Conservation (phyloP, 2,888 invertebrate genomes). For the Parthenolecanium corni region DNA sequence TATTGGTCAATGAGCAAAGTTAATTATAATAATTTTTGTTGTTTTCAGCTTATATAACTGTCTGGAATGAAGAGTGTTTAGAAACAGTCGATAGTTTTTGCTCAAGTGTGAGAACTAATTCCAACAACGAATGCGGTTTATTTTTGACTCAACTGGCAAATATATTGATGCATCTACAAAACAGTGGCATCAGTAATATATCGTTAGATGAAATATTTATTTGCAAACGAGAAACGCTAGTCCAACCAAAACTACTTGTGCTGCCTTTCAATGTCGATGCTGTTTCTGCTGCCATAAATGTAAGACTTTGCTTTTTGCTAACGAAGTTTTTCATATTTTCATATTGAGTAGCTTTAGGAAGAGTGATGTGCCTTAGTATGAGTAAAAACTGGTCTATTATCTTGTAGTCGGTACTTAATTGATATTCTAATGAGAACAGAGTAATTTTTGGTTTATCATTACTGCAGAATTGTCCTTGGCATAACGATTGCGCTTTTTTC, state of each 20-base stretch:
- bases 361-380: too few species aligned
- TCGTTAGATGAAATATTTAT: slow-evolving; percentile 61
- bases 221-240: slow-evolving; percentile 40
- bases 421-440: too few species aligned
- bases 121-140: slow-evolving; percentile 31
- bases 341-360: too few species aligned
- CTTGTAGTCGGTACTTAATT: too few species aligned
- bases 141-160: slow-evolving; percentile 58
- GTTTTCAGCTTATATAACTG: slow-evolving; percentile 30
- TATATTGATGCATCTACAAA: slow-evolving; percentile 68
- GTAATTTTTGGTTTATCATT: too few species aligned
- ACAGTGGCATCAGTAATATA: slow-evolving; percentile 69
- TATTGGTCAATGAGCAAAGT: too few species aligned
- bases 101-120: slow-evolving; percentile 30
- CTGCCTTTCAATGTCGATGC: slow-evolving; percentile 7
- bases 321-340: too few species aligned
- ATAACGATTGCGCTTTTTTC: too few species aligned
- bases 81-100: slow-evolving; percentile 31
- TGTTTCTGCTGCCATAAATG: not conserved
- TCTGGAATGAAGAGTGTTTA: slow-evolving; percentile 32
- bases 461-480: too few species aligned
- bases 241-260: slow-evolving; percentile 8
- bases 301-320: too few species aligned
- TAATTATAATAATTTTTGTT: too few species aligned
- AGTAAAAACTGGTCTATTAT: too few species aligned